phyloP scores from a whole-genome alignment of 2,797 vertebrate genomes.

The Phoeniculus purpureus region DNA sequence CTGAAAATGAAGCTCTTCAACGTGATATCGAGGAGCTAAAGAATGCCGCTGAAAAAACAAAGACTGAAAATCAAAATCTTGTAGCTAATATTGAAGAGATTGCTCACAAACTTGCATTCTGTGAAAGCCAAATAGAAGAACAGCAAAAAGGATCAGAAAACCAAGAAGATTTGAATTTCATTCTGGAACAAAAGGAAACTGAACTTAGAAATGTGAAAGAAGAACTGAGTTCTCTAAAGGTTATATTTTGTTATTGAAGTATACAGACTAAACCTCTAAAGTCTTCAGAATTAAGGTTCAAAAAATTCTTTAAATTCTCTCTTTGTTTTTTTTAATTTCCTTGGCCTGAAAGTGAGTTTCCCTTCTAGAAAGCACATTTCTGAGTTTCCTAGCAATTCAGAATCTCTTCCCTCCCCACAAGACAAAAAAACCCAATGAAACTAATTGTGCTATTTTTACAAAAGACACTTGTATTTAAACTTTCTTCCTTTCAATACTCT shows the following conservation, averaged over 20 bases:
- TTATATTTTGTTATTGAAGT: conserved; percentile 78
- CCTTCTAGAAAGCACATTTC: not conserved
- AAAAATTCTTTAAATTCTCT: conserved; percentile 57
- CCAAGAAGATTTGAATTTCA: conserved; percentile 71
- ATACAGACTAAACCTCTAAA: conserved; percentile 66
- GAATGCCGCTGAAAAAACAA: conserved; percentile 80
- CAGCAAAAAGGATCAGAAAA: conserved; percentile 67
- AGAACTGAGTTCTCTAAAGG: conserved; percentile 85
- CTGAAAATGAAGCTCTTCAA: conserved; percentile 83
- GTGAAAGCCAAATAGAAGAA: conserved; percentile 73
- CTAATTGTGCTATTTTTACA: not conserved
- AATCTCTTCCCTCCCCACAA: not conserved
- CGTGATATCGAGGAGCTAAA: conserved; percentile 85
- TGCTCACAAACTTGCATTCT: conserved; percentile 68
- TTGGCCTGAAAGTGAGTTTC: conserved; percentile 49
- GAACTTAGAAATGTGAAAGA: conserved; percentile 81
- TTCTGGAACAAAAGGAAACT: conserved; percentile 85
- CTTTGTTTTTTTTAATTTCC: not conserved
- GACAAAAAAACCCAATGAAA: not conserved
- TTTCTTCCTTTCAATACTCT: not conserved
- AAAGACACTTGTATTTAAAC: not conserved
- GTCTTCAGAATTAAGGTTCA: conserved; percentile 65
- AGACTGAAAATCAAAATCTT: conserved; percentile 84
- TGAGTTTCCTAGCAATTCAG: not conserved
- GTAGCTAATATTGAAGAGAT: conserved; percentile 73